A percentile compares a stretch with the other conserved stretches of the same genome.
Conservation (phyloP, 2,888 invertebrate species). For the Tenthredo distinguenda region DNA sequence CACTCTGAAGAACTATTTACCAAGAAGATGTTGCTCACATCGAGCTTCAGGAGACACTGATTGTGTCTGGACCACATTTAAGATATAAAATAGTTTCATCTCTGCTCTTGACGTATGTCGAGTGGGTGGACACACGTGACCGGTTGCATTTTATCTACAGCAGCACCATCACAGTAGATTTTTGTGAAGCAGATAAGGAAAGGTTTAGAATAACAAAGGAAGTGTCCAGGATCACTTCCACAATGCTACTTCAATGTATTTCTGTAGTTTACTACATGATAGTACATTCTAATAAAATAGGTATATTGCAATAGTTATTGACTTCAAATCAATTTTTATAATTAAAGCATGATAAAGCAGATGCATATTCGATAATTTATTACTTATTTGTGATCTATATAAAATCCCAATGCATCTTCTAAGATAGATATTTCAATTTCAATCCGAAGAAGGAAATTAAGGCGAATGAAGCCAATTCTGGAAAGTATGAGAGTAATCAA, state of each 20-base stretch:
- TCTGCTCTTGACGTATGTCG: slow-evolving; percentile 19
- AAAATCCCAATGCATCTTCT: not conserved
- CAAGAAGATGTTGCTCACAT: slow-evolving; percentile 5
- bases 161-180: slow-evolving; percentile 28
- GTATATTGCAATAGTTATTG: not conserved
- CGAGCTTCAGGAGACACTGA: slow-evolving; percentile 32
- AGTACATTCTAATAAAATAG: not conserved
- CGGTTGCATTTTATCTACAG: slow-evolving; percentile 43
- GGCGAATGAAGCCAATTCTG: not conserved
- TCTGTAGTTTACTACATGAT: not conserved
- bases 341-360: not conserved
- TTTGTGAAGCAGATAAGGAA: slow-evolving; percentile 38
- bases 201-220: slow-evolving; percentile 29
- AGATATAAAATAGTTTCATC: slow-evolving; percentile 42
- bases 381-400: not conserved
- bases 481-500: not conserved
- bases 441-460: not conserved
- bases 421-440: not conserved
- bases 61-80: slow-evolving; percentile 25
- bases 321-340: not conserved
- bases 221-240: slow-evolving; percentile 12
- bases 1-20: not conserved
- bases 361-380: not conserved
- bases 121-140: slow-evolving; percentile 43
- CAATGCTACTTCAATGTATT: not conserved